Conservation (phyloP, 2,113 vertebrate genomes). For the Aspiorhynchus laticeps region DNA sequence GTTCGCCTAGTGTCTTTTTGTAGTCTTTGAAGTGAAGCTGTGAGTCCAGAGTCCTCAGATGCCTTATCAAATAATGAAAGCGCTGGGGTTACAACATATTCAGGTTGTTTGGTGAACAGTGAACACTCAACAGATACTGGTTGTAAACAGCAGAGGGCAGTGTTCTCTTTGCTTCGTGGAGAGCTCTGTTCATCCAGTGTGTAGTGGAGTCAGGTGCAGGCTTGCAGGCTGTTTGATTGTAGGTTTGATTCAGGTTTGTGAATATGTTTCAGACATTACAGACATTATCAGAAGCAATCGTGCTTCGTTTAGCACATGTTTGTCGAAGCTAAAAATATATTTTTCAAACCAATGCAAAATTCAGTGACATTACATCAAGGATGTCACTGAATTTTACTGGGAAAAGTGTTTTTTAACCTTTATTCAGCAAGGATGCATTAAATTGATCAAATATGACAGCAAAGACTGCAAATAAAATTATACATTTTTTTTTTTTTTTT, state of each 20-base stretch:
- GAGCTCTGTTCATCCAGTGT: not conserved
- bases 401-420: not conserved
- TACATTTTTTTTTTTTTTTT: no score
- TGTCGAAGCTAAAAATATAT: not conserved
- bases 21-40: slow-evolving; percentile 16
- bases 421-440: not conserved
- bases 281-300: not conserved
- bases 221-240: not conserved
- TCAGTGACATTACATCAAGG: not conserved
- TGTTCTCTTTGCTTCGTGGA: slow-evolving; percentile 19
- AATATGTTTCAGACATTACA: not conserved
- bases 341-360: not conserved
- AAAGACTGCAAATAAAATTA: not conserved
- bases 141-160: slow-evolving; percentile 42
- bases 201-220: not conserved
- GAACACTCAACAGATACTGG: slow-evolving; percentile 7
- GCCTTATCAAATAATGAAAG: slow-evolving; percentile 32
- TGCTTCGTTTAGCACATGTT: not conserved
- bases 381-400: not conserved
- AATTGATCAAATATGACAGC: not conserved
- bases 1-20: not conserved
- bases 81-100: not conserved
- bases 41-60: slow-evolving; percentile 3
- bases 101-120: not conserved
- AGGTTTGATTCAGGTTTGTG: not conserved